Evolutionary conservation across 2,797 vertebrate species (phyloP).

Genomic region (Cyprinella venusta): DNA sequence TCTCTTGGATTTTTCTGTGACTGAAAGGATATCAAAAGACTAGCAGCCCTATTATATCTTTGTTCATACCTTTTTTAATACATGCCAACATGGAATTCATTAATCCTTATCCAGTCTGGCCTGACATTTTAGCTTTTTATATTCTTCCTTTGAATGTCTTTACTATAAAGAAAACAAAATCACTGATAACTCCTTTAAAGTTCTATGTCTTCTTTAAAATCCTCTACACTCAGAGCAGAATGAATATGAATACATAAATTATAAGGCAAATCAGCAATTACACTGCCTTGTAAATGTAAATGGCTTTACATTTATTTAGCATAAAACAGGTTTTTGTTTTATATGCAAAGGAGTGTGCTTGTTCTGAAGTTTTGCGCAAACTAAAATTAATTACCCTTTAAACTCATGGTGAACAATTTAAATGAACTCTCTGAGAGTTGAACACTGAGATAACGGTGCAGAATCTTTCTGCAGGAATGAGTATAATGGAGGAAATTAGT

Average conservation of each 20-base stretch:
- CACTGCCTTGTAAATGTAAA: neutral
- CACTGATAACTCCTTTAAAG: constrained; percentile 5
- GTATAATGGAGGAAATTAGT: neutral
- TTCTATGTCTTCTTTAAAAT: constrained; percentile 24
- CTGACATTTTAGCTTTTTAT: constrained; percentile 8
- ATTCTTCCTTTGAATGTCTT: constrained; percentile 10
- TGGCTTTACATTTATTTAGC: constrained; percentile 21
- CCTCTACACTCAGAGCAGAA: constrained; percentile 7
- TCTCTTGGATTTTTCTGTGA: neutral
- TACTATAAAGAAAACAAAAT: constrained; percentile 17
- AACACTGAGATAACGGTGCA: neutral
- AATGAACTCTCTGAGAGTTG: neutral
- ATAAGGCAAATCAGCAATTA: constrained; percentile 28
- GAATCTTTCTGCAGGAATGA: constrained; percentile 2
- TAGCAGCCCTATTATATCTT: neutral
- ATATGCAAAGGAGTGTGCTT: neutral
- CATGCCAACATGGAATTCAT: constrained; percentile 6
- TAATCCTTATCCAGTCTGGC: constrained; percentile 7
- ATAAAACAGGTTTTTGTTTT: constrained; percentile 8
- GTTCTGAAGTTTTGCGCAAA: neutral
- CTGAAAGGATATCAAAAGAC: neutral
- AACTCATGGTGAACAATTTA: neutral
- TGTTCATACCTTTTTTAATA: neutral
- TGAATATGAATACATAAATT: constrained; percentile 33
- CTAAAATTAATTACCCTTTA: constrained; percentile 6